Evolutionary conservation across 1,140 invertebrate genomes (phyloP), one percentile per base, ranked within the genome.

Genomic region (Brachionus manjavacas): DNA sequence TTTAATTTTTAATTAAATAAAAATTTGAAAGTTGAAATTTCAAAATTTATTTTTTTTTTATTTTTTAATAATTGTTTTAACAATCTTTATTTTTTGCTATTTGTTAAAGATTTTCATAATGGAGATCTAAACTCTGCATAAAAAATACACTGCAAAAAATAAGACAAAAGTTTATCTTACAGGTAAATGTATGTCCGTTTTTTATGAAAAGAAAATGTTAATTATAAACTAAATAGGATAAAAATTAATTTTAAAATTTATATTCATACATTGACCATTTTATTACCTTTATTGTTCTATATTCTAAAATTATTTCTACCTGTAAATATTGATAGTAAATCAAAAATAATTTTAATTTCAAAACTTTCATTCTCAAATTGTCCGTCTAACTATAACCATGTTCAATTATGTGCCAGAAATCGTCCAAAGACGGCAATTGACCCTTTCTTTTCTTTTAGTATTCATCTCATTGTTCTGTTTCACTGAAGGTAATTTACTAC

Each of bases 201-300:
- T n/a, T 68, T 68, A 68, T 68, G 25, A 68, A 68, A 16, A 68
- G n/a, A 68, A 68, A 68, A 68, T 68, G 66, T 39, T 68, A 68
- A 72, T 72, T 72, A 52, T 52, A 16, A 52, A 60, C 20, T 23
- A 60, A 60, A 60, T 60, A 60, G 52, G 52, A 60, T 60, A 60
- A 60, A 60, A 60, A 60, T 60, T 60, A 60, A 60, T 60, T 60
- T 12, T 3, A 8, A 60, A 60, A 60, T 60, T 20, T 60, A 60
- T 6, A 60, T 60, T 60, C 52, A 60, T 60, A 20, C 35, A 39
- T 39, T 39, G 35, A 72, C 68, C 35, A 72, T 39, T 35, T 72
- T 72, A 41, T 72, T 72, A 72, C 68, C 68, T 72, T 41, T 72
- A 72, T 72, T 72, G 68, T 72, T 72, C 68, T 72, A 39, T 41